A percentile compares a stretch with the other conserved stretches of the same genome.
phyloP scores from a whole-genome alignment of 1,140 invertebrate genomes.

The Babylonia areolata region DNA sequence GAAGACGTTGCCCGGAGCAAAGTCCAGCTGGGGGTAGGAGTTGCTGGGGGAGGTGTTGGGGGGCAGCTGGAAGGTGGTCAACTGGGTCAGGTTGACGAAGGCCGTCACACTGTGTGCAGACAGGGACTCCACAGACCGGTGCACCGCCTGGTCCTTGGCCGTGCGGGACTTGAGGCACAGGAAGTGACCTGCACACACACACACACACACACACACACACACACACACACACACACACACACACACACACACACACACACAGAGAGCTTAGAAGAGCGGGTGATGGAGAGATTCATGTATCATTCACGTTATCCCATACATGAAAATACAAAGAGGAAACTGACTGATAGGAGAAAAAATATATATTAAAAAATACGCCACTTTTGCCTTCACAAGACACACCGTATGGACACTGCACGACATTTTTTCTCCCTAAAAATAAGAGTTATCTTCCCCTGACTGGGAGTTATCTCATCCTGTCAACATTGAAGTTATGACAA shows the following conservation, averaged over 20 bases:
- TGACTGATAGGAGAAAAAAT: no score
- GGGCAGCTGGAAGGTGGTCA: slow-evolving; percentile 47
- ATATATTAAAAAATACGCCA: no score
- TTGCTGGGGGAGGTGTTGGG: slow-evolving; percentile 30
- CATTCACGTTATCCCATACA: no score
- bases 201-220: neutral
- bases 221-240: neutral
- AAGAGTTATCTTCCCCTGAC: no score
- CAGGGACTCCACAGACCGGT: slow-evolving; percentile 43
- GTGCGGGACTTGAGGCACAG: slow-evolving; percentile 49
- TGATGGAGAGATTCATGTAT: no score
- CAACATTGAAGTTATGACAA: no score
- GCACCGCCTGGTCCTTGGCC: slow-evolving; percentile 42
- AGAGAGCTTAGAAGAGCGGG: no score
- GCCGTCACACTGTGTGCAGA: slow-evolving; percentile 36
- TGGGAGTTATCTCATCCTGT: no score
- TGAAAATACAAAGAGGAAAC: no score
- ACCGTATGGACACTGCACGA: no score
- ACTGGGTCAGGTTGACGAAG: slow-evolving; percentile 48
- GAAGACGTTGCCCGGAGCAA: slow-evolving; percentile 53
- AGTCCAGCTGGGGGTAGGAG: slow-evolving; percentile 45
- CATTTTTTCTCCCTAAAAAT: no score
- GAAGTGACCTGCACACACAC: slow-evolving; percentile 42
- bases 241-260: neutral
- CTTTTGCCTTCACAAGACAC: no score